These are phyloP conservation scores for Scomberomorus guttatus DNA, from an alignment of 2,797 vertebrate genomes.

Conservation along the genomic window DNA sequence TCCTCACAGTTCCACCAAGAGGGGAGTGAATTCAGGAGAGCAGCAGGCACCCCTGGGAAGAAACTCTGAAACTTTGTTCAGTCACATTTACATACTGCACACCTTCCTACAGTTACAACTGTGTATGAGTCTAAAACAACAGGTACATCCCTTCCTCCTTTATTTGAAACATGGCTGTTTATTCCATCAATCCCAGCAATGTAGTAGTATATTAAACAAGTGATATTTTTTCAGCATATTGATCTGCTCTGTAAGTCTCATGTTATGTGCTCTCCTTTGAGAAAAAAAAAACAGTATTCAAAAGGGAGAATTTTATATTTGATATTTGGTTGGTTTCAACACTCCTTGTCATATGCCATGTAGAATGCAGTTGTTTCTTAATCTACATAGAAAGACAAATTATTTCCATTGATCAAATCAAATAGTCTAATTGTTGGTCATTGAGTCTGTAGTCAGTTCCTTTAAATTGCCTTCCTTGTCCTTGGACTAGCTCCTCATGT, in stretches of 20 bases:
- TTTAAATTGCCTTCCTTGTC: background rate
- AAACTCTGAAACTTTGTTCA: background rate
- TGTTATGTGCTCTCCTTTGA: background rate
- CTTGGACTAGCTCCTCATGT: background rate
- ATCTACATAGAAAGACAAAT: background rate
- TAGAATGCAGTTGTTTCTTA: background rate
- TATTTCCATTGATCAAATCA: background rate
- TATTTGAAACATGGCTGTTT: background rate
- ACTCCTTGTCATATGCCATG: background rate
- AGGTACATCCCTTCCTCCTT: too few species aligned
- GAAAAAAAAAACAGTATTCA: background rate
- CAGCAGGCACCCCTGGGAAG: background rate
- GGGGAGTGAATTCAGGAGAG: background rate
- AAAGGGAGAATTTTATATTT: background rate
- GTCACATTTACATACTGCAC: background rate
- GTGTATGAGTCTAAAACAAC: background rate
- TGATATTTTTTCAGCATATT: background rate
- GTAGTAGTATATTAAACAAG: background rate
- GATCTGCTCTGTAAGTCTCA: background rate
- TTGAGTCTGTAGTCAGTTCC: background rate
- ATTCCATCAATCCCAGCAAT: background rate
- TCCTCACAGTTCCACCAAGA: slow-evolving; percentile 8
- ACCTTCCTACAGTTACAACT: background rate
- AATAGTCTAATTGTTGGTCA: background rate
- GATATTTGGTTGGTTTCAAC: background rate